Conservation (phyloP, 2,113 vertebrate species). For the Glaucomys volans region DNA sequence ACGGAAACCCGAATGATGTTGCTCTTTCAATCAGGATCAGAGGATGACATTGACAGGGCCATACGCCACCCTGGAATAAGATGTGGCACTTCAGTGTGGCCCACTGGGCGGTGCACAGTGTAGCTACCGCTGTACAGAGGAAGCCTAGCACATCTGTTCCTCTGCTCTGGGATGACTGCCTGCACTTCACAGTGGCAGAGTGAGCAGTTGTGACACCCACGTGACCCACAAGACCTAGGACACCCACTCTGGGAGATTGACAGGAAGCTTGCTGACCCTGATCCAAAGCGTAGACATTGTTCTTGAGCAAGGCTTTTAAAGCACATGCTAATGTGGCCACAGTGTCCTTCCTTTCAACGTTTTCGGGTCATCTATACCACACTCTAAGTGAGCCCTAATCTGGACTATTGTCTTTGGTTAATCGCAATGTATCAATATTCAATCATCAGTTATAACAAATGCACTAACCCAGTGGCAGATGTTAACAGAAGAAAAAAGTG, state of each 20-base stretch:
- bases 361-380: background rate
- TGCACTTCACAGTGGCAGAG: background rate
- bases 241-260: background rate
- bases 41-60: background rate
- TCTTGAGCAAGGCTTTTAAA: background rate
- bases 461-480: background rate
- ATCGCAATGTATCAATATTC: background rate
- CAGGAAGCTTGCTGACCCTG: background rate
- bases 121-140: background rate
- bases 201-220: background rate
- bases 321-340: too few species aligned
- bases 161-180: too few species aligned
- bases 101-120: too few species aligned
- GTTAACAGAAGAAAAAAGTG: background rate
- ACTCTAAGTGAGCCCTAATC: background rate
- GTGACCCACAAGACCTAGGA: background rate
- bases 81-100: too few species aligned
- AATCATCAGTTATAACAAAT: background rate
- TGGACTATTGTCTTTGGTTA: background rate
- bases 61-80: background rate
- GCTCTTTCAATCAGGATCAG: background rate
- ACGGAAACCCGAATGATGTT: background rate
- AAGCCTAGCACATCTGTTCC: background rate
- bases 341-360: background rate
- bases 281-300: background rate